Base-by-base conservation (phyloP, 2,797 vertebrate species). In the Rhinogobio ventralis region DNA sequence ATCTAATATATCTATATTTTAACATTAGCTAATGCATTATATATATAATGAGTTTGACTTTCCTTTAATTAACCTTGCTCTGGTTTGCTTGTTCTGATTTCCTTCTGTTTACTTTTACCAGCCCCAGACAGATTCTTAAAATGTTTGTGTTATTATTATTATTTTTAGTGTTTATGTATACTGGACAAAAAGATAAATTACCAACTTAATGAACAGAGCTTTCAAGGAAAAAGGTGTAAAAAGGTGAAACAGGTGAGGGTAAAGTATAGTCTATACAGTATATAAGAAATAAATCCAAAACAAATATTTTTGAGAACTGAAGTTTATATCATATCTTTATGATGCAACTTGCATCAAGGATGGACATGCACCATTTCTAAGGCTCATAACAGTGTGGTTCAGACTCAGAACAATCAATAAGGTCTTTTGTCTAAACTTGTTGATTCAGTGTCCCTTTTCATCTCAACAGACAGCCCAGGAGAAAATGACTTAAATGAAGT, bases 401-500 rank as follows among this genome's bases (percentile, higher is more conserved):
- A 36, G 28, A 57, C 30, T 45, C 4, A 72, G 15, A 23, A 7
- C 51, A 46, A 42, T 82, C 55, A 64, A 19, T 62, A 49, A 0
- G 30, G 8, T 55, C 2, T 46, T 45, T 72, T 23, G 68, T 64
- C 55, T 64, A 49, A 82, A 64, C 39, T 64, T 64, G 60, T 67
- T 67, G 81, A 42, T 76, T 66, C 46, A 1, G 72, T 39, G 57
- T n/a, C 17, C 2, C 10, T 23, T 74, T 67, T 83, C 46, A 76
- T 76, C 46, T 68, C 17, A 14, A 17, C 57, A 82, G 55, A 74
- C 39, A 62, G 28, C 45, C 45, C 71, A 66, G 60, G 72, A 73
- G 68, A 83, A 66, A 64, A 53, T 75, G 14, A 51, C 71, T 51
- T 64, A 66, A 83, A 64, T 72, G 1, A 72, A 49, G 19, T 55